Evolutionary conservation across 2,113 vertebrate genomes (phyloP), one percentile per base, ranked within the genome.

Genomic region (Crypturellus undulatus): DNA sequence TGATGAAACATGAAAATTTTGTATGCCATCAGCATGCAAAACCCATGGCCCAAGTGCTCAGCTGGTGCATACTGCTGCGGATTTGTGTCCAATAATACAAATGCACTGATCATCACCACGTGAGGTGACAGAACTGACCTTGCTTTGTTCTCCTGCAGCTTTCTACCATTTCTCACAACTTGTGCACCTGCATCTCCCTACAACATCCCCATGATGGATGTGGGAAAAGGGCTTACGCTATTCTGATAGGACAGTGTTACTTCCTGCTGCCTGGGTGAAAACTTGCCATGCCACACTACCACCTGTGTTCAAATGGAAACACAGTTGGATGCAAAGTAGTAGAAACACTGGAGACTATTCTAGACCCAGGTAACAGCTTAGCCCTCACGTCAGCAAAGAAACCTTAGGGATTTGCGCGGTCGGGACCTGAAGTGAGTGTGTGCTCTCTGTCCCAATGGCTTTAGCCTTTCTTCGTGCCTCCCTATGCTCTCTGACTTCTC

Each of bases 21-120:
- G 12, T 79, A 65, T 87, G 79, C 87, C 69, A 17, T 51, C 71
- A 90, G 82, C 87, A 84, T 79, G 88, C 22, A 45, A 69, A 94
- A 78, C 77, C 71, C 47, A 1, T 11, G 62, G 54, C 34, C 67
- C 47, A 32, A 60, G 72, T 30, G 42, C 64, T 94, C 76, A 80
- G 72, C 76, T 78, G 90, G 65, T 88, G 49, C 69, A 86, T 49
- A 68, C 65, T 86, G 90, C 68, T 82, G 71, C 30, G n/a, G 79
- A 63, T 45, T 18, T 43, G 72, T 15, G 60, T 72, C 79, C 92
- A 87, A 76, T 79, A 93, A 15, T 13, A 83, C 65, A 60, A 81
- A 59, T 17, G 8, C 76, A 47, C 59, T 87, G 51, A 42, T 42
- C 19, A 42, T 12, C 56, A 8, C 52, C 68, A 67, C 84, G 69